These are phyloP conservation scores for Malacosoma neustria DNA, from an alignment of 2,888 invertebrate genomes.

Conservation along the genomic window DNA sequence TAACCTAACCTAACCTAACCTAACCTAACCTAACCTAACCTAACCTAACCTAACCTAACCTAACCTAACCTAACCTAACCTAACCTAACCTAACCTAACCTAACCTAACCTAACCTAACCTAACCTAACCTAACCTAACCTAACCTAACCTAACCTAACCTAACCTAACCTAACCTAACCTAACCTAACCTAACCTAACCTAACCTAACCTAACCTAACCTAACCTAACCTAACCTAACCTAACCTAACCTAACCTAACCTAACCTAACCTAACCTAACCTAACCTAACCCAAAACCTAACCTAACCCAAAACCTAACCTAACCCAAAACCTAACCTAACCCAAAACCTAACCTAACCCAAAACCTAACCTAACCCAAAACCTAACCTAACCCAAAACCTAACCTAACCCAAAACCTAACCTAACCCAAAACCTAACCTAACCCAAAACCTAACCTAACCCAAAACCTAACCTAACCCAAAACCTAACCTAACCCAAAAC, in stretches of 20 bases:
- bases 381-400: no score
- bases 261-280: not conserved
- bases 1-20: constrained; percentile 3
- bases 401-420: no score
- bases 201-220: not conserved
- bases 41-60: constrained; percentile 1
- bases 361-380: no score
- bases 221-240: constrained; percentile 1
- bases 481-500: no score
- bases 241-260: constrained; percentile 1
- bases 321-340: no score
- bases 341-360: no score
- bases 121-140: constrained; percentile 1
- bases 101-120: constrained; percentile 1
- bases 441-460: no score
- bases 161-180: not conserved
- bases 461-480: no score
- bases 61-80: constrained; percentile 1
- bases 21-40: constrained; percentile 1
- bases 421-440: no score
- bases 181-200: not conserved
- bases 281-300: no score
- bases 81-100: constrained; percentile 1
- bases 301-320: no score
- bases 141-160: constrained; percentile 1